Conservation (phyloP, 2,113 vertebrate species). For the Cinclus cinclus region DNA sequence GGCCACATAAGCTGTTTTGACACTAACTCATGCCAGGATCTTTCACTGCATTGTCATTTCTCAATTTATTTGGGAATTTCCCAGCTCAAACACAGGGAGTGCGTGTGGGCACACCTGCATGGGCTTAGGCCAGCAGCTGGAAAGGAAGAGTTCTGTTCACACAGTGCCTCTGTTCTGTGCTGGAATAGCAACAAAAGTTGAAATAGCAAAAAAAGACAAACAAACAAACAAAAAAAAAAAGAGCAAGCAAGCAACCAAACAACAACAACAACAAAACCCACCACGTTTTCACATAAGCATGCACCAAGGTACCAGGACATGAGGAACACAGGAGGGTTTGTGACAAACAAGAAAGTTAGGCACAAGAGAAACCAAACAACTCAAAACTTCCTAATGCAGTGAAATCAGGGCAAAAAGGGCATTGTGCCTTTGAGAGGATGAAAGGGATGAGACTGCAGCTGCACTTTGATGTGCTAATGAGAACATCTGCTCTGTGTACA, state of each 20-base stretch:
- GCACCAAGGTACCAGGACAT: not conserved
- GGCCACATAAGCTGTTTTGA: not conserved
- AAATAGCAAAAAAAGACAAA: not conserved
- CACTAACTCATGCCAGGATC: not conserved
- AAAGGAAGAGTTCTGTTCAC: not conserved
- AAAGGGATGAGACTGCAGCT: not conserved
- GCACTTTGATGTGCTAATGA: not conserved
- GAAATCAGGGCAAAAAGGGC: not conserved
- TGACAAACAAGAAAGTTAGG: not conserved
- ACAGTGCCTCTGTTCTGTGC: not conserved
- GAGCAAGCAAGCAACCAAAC: too few relatives aligned
- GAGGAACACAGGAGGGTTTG: not conserved
- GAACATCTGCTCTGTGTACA: not conserved
- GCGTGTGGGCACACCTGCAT: accelerated
- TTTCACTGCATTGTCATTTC: not conserved
- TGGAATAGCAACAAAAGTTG: not conserved
- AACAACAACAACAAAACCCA: not conserved
- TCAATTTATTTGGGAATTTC: not conserved
- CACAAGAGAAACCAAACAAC: not conserved
- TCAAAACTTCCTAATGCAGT: not conserved
- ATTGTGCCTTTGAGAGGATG: not conserved
- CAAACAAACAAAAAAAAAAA: not conserved
- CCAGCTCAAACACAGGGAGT: not conserved
- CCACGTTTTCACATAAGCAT: not conserved
- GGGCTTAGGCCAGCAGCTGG: not conserved